Percentiles rank a stretch among this genome's conserved stretches.
Evolutionary conservation across 2,888 invertebrate species (phyloP).

Genomic region (Tenthredo amoena): DNA sequence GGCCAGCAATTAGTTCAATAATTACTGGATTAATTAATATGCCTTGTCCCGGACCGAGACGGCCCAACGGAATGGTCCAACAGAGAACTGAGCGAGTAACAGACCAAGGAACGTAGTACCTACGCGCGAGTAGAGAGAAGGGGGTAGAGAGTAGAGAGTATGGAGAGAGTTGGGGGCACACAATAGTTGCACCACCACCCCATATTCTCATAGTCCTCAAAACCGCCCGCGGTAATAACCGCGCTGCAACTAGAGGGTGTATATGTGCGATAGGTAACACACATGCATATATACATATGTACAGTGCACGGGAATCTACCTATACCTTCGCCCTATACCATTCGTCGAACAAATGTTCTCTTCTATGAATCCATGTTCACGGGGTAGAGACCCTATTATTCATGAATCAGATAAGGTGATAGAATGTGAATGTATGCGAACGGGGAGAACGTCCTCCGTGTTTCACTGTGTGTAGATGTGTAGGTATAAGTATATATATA

Average conservation of each 20-base stretch:
- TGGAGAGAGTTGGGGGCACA: constrained; percentile 1
- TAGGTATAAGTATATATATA: not conserved
- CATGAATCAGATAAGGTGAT: constrained; percentile 8
- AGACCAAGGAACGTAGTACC: not conserved
- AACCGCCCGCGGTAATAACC: constrained; percentile 23
- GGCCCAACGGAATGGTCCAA: constrained; percentile 24
- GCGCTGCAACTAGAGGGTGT: not conserved
- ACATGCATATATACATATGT: not conserved
- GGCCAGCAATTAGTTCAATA: constrained; percentile 71
- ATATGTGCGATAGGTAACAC: not conserved
- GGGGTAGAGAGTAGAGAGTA: not conserved
- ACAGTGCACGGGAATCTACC: not conserved
- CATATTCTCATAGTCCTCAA: not conserved
- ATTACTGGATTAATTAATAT: constrained; percentile 70
- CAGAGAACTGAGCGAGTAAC: not conserved
- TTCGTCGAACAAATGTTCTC: constrained; percentile 24
- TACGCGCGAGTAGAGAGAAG: not conserved
- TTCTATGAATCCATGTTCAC: not conserved
- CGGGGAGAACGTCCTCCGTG: not conserved
- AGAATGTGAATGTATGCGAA: not conserved
- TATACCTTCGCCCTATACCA: not conserved
- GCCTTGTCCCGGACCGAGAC: constrained; percentile 54
- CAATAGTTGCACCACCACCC: constrained; percentile 29
- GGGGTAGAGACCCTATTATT: not conserved
- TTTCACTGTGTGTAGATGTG: not conserved